Conservation (phyloP, 2,797 vertebrate genomes). For the Eleutherodactylus coqui region DNA sequence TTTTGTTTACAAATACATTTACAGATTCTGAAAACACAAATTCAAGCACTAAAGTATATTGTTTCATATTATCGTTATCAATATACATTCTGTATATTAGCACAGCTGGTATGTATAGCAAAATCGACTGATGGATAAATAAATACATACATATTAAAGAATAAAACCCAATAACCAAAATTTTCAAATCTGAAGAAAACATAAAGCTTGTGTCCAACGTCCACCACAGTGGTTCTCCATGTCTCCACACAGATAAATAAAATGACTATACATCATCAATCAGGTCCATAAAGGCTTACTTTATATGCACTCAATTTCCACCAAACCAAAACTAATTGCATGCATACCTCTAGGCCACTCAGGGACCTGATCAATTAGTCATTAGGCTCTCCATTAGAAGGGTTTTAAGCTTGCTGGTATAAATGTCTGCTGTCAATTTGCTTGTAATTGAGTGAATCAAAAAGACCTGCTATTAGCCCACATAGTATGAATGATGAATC, state of each 20-base stretch:
- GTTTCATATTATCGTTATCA: background rate
- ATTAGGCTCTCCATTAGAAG: conserved; percentile 78
- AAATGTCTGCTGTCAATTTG: conserved; percentile 75
- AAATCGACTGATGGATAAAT: background rate
- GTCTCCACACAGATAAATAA: conserved; percentile 65
- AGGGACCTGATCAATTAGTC: conserved; percentile 78
- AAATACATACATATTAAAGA: background rate
- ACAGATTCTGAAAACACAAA: background rate
- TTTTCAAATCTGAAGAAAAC: background rate
- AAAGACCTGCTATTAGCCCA: conserved; percentile 68
- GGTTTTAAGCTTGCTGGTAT: conserved; percentile 73
- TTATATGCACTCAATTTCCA: conserved; percentile 73
- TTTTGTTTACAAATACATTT: background rate
- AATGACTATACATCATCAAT: conserved; percentile 69
- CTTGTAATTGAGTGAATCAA: conserved; percentile 74
- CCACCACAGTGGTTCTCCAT: conserved; percentile 5
- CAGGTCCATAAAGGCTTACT: conserved; percentile 70
- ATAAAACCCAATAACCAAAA: background rate
- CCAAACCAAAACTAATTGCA: conserved; percentile 75
- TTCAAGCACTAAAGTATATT: background rate
- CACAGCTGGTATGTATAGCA: background rate
- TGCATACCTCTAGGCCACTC: conserved; percentile 75
- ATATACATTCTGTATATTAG: background rate
- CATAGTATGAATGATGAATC: conserved; percentile 64
- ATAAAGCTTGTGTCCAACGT: conserved; percentile 1